Conservation (phyloP, 2,113 vertebrate species). For the Cyprinodon brontotheroides region DNA sequence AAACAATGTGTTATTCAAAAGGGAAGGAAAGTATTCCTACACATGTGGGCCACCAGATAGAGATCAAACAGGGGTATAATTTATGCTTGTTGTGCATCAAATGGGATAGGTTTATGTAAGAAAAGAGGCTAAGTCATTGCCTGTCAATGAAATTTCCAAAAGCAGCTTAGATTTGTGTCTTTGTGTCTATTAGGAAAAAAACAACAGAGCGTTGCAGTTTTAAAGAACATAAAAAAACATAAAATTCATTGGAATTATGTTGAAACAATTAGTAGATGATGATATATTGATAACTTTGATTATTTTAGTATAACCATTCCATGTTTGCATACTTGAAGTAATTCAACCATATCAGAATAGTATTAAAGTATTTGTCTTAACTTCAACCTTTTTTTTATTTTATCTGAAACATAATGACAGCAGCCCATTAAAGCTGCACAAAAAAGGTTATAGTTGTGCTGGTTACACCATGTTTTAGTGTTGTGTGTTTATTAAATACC, state of each 20-base stretch:
- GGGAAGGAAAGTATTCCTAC: slow-evolving; percentile 48
- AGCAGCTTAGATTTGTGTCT: not conserved
- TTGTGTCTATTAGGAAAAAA: not conserved
- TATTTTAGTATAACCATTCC: too few relatives aligned
- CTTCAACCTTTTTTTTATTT: too few relatives aligned
- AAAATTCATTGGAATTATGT: not conserved
- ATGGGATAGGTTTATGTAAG: slow-evolving; percentile 35
- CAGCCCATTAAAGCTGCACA: not conserved
- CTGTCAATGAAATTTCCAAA: slow-evolving; percentile 14
- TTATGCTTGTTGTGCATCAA: slow-evolving; percentile 54
- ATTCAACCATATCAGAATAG: too few relatives aligned
- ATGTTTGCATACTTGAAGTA: not conserved
- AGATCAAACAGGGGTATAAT: slow-evolving; percentile 62
- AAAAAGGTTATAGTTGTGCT: not conserved
- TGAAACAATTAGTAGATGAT: not conserved
- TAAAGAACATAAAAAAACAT: not conserved
- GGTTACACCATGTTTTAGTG: not conserved
- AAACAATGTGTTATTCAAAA: slow-evolving; percentile 37
- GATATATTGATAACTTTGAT: not conserved
- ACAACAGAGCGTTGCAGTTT: not conserved
- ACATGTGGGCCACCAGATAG: slow-evolving; percentile 47
- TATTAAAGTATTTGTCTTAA: too few relatives aligned
- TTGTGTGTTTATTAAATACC: slow-evolving; percentile 1
- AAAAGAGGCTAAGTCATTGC: slow-evolving; percentile 32
- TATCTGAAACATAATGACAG: not conserved